Base-by-base conservation (phyloP, 2,113 vertebrate genomes). In the Callionymus lyra region DNA sequence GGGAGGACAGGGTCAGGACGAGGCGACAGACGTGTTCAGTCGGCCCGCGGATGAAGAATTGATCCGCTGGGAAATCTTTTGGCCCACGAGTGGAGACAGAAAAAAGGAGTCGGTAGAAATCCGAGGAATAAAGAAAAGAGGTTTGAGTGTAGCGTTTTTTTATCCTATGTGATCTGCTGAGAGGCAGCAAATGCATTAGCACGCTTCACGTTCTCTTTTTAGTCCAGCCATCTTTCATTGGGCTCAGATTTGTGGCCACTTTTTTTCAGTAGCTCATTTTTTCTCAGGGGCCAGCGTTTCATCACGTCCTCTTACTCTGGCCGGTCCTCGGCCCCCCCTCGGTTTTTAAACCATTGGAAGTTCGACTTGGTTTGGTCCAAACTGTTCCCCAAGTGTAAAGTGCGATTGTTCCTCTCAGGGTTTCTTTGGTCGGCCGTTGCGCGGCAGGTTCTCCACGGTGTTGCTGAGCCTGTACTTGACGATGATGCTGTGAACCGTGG, bases 401-500 rank as follows among this genome's bases (percentile, higher is more conserved):
- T 36, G 34, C 34, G 18, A 41, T 16, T 48, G 17, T 31, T 43
- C 58, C 37, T 17, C 6, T 87, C 77, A 85, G 27, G 84, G 81
- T 54, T 85, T 87, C 63, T 86, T 86, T 43, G 84, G 86, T 59
- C 86, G 72, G 4, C 86, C 86, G 10, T 86, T 87, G 57, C 84
- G 84, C 1, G 84, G 84, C 40, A 87, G 77, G 63, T 87, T 87
- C 64, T 87, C 86, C 77, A 87, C 86, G 2, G 86, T 87, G 79
- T 87, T 87, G 78, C 86, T 87, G 62, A 87, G 83, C 2, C 86
- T 76, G 65, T 87, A 87, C 79, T 87, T 87, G 61, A 86, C 84
- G 32, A 87, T 87, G 81, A 87, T 87, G 77, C 86, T 87, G 86
- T 87, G 86, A 63, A 87, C 86, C 1, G 86, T 87, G 56, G 86